Conservation (phyloP, 2,888 invertebrate genomes). For the Yponomeuta plumbellus region DNA sequence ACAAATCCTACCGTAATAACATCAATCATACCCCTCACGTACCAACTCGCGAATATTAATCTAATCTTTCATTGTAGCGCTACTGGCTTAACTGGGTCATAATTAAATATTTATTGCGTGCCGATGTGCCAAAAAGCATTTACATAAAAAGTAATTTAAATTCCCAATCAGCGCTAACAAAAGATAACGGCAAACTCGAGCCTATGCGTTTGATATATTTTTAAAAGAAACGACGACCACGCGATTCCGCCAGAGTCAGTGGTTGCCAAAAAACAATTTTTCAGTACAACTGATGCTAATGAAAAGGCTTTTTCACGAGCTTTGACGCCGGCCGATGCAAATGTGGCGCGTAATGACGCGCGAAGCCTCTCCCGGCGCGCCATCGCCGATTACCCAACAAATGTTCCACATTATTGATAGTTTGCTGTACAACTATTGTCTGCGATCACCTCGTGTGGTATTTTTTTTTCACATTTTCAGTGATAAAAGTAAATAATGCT, state of each 20-base stretch:
- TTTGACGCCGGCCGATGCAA: conserved; percentile 71
- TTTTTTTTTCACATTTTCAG: background rate
- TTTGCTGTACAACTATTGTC: conserved; percentile 26
- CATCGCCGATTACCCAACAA: conserved; percentile 41
- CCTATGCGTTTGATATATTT: background rate
- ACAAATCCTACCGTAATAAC: conserved; percentile 44
- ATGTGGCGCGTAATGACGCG: conserved; percentile 66
- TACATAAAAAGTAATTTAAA: background rate
- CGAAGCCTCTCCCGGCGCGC: conserved; percentile 43
- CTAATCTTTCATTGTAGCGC: conserved; percentile 16
- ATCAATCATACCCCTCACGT: conserved; percentile 53
- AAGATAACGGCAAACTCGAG: conserved; percentile 7
- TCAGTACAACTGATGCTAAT: conserved; percentile 70
- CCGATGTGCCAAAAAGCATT: background rate
- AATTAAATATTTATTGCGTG: conserved; percentile 8
- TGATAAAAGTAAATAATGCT: background rate
- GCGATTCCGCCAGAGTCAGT: background rate
- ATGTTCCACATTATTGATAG: conserved; percentile 33
- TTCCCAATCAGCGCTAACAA: background rate
- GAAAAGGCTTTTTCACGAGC: conserved; percentile 73
- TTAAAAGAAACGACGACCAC: background rate
- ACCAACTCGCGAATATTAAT: conserved; percentile 34
- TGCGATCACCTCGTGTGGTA: background rate
- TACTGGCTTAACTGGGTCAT: conserved; percentile 8
- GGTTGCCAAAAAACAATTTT: conserved; percentile 48